These are phyloP conservation scores for Chorisops tibialis DNA, from an alignment of 2,888 invertebrate species.

Conservation along the genomic window DNA sequence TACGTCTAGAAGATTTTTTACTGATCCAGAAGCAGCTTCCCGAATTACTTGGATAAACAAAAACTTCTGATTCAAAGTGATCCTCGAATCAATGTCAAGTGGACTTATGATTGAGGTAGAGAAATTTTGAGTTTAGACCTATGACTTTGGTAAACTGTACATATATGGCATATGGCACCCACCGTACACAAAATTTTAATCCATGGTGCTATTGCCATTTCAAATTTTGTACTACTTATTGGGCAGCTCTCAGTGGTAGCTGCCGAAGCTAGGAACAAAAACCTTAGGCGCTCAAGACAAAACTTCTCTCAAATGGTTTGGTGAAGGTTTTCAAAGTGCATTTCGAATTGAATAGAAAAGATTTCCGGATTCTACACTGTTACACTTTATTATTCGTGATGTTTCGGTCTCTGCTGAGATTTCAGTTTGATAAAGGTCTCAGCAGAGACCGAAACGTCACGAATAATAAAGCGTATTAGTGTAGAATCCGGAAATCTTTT, in stretches of 20 bases:
- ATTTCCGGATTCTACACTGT: too few species aligned
- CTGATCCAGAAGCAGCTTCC: not conserved
- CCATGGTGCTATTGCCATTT: not conserved
- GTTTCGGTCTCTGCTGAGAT: too few species aligned
- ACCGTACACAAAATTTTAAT: not conserved
- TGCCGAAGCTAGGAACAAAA: conserved; percentile 27
- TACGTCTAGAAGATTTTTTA: conserved; percentile 29
- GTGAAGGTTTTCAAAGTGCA: too few species aligned
- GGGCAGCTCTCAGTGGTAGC: conserved; percentile 13
- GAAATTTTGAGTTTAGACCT: not conserved
- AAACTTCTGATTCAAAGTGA: not conserved
- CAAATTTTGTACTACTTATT: not conserved
- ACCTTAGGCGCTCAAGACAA: too few species aligned
- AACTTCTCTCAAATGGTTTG: too few species aligned
- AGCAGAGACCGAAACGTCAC: too few species aligned
- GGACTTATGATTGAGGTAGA: not conserved
- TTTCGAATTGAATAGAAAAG: too few species aligned
- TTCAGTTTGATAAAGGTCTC: too few species aligned
- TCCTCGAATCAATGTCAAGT: not conserved
- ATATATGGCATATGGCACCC: not conserved
- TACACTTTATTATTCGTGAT: too few species aligned
- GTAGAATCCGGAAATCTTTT: too few species aligned
- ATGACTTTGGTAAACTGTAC: not conserved
- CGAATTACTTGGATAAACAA: not conserved
- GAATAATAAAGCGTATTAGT: too few species aligned